These are phyloP conservation scores for Holothuria glaberrima DNA, from an alignment of 35 echinoderm and acorn worm genomes.

Conservation along the genomic window DNA sequence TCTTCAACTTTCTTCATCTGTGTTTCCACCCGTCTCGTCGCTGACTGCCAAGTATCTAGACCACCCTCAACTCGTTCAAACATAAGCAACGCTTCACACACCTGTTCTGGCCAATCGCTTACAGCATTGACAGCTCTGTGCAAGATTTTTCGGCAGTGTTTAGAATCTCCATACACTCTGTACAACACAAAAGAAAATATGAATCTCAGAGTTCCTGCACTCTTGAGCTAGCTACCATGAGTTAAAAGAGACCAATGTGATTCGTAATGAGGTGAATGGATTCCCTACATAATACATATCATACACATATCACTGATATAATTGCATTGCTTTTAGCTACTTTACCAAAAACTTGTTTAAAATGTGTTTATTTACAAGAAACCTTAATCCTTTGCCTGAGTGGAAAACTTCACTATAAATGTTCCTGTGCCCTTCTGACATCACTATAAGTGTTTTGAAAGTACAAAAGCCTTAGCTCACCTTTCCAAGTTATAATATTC, in stretches of 20 bases:
- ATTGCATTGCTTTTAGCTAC: no score
- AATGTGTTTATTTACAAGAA: no score
- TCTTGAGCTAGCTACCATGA: no score
- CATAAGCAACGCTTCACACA: constrained; percentile 84
- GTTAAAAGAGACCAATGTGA: no score
- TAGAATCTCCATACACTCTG: constrained; percentile 77
- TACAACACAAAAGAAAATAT: not conserved
- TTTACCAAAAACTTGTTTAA: no score
- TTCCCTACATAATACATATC: no score
- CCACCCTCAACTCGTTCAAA: constrained; percentile 96
- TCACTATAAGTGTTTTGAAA: not conserved
- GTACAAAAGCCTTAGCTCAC: constrained; percentile 21
- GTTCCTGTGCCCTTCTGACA: no score
- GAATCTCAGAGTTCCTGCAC: no score
- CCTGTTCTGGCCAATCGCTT: constrained; percentile 83
- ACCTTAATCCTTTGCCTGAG: no score
- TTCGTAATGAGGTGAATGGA: no score
- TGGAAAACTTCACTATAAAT: no score
- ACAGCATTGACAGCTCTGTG: constrained; percentile 76
- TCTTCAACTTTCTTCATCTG: constrained; percentile 86
- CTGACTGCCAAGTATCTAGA: constrained; percentile 71
- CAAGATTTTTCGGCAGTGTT: constrained; percentile 88
- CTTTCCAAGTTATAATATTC: constrained; percentile 83
- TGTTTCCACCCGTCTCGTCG: constrained; percentile 70
- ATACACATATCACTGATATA: no score